Base-by-base conservation (phyloP, 1,140 invertebrate species). In the Daktulosphaira vitifoliae region DNA sequence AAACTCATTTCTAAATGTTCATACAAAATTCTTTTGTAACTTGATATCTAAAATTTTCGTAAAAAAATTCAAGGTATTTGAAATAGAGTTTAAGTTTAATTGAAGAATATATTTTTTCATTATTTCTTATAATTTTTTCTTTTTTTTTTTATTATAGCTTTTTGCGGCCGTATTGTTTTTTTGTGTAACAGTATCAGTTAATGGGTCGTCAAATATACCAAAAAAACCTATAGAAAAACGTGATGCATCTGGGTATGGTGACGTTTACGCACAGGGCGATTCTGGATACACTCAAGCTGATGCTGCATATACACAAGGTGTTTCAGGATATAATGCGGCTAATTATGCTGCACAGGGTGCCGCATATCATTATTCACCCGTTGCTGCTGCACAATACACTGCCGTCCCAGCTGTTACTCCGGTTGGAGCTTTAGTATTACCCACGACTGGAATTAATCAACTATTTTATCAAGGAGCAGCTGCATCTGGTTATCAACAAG, bases 141-240 rank as follows among this genome's bases (percentile, higher is more conserved):
- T n/a, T n/a, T 6, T 4, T 62, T 48, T 48, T 48, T 9, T 20
- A 11, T 62, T 59, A 15, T 33, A 62, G 56, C 29, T 62, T 48
- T 62, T 62, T 38, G 25, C 56, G 42, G 42, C 56, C 1, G 42
- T 11, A 33, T 11, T 33, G 26, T 18, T 62, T 20, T 33, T 62
- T 3, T 62, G 42, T 16, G 5, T 25, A 5, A 16, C 56, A 8
- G 56, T 33, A 2, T 22, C 42, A 2, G 42, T 20, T 11, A 18
- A 20, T 1, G 56, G 1, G 25, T 1, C 0, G 42, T 46, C 16
- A 62, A 62, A 20, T 1, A 23, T n/a, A 9, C 37, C 37, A 33
- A 23, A 56, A 2, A 29, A 3, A 6, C 4, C 56, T 3, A 33
- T 48, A 1, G 56, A 33, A 3, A 62, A 62, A 48, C 56, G 56